These are phyloP conservation scores for Laothoe populi DNA, from an alignment of 2,888 invertebrate species.

Conservation along the genomic window DNA sequence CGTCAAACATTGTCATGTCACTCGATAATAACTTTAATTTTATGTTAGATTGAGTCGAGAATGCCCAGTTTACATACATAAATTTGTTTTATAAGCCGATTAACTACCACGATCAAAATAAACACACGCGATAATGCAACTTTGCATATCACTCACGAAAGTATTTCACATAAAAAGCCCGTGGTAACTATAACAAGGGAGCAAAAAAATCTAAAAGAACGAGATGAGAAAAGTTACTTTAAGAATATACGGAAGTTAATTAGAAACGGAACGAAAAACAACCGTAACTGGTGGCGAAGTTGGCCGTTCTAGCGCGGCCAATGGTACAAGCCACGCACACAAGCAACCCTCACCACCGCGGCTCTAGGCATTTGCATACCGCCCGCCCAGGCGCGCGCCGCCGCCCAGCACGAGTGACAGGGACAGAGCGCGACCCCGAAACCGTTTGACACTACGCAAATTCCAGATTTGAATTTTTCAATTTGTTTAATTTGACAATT, in stretches of 20 bases:
- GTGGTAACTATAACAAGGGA: constrained; percentile 61
- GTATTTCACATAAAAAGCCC: constrained; percentile 73
- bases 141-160: constrained; percentile 73
- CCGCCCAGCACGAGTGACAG: constrained; percentile 81
- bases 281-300: constrained; percentile 86
- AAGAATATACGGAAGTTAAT: constrained; percentile 85
- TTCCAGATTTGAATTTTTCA: constrained; percentile 35
- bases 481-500: constrained; percentile 30
- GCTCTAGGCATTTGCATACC: constrained; percentile 84
- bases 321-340: constrained; percentile 82
- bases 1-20: constrained; percentile 70
- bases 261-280: constrained; percentile 85
- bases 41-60: constrained; percentile 13
- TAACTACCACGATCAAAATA: constrained; percentile 49
- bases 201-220: constrained; percentile 65
- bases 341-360: constrained; percentile 71
- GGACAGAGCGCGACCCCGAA: constrained; percentile 66
- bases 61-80: constrained; percentile 19
- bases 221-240: constrained; percentile 84
- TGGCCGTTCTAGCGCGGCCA: constrained; percentile 84
- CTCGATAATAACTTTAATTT: constrained; percentile 54
- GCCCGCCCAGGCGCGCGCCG: constrained; percentile 83
- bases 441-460: constrained; percentile 61
- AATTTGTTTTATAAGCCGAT: constrained; percentile 28
- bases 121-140: constrained; percentile 66